Conservation (phyloP, 2,797 vertebrate genomes). For the Lacerta bilineata region DNA sequence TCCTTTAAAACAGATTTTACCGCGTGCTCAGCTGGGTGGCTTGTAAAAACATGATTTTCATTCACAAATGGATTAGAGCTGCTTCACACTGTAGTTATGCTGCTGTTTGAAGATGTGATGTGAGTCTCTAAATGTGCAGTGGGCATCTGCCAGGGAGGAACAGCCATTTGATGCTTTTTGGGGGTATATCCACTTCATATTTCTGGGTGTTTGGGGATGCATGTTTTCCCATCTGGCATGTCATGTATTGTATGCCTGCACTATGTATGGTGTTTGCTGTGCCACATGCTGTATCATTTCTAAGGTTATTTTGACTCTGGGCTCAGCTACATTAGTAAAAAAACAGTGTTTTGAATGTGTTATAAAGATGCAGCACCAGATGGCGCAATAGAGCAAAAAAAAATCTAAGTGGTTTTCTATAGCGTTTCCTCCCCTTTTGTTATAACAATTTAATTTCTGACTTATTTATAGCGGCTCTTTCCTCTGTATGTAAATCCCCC, state of each 20-base stretch:
- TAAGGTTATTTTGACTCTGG: not conserved
- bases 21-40: not conserved
- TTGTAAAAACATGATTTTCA: not conserved
- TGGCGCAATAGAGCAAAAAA: no score
- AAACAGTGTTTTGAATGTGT: no score
- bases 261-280: not conserved
- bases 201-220: not conserved
- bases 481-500: no score
- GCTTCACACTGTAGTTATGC: not conserved
- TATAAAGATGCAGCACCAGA: no score
- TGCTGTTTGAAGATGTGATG: not conserved
- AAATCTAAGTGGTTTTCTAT: no score
- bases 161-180: not conserved
- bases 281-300: not conserved
- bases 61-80: slow-evolving; percentile 7
- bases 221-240: not conserved
- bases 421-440: not conserved
- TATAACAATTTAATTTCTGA: no score
- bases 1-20: not conserved
- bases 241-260: not conserved
- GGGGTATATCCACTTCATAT: not conserved
- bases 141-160: not conserved
- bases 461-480: no score
- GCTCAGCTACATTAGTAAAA: no score
- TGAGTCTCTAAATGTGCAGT: not conserved